Evolutionary conservation across 2,797 vertebrate species (phyloP).

Genomic region (Oreochromis grahami): DNA sequence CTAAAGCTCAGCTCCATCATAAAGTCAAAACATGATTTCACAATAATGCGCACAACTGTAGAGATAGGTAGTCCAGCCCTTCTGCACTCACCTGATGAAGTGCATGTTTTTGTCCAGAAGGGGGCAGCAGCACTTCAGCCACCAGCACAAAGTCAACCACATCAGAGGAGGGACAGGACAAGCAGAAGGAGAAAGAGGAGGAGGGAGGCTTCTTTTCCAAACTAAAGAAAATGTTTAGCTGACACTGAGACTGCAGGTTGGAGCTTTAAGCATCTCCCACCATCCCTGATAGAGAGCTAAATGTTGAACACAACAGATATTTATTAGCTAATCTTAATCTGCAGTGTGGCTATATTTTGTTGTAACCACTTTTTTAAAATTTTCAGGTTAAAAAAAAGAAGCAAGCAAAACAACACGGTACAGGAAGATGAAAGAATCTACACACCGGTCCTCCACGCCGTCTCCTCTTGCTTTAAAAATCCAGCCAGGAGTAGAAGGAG

Average conservation of each 20-base stretch:
- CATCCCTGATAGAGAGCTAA: background rate
- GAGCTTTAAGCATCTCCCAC: background rate
- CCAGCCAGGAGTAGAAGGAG: background rate
- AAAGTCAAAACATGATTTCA: background rate
- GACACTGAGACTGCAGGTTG: constrained; percentile 72
- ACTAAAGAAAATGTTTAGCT: constrained; percentile 95
- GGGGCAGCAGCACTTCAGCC: constrained; percentile 71
- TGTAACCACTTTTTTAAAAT: background rate
- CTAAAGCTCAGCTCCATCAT: background rate
- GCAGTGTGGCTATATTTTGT: background rate
- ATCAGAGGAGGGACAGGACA: constrained; percentile 75
- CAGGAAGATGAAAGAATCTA: background rate
- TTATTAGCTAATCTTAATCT: background rate
- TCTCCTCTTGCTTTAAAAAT: background rate
- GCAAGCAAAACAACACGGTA: constrained; percentile 37
- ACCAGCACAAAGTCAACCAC: constrained; percentile 70
- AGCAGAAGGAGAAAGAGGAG: constrained; percentile 47
- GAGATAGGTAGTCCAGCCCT: background rate
- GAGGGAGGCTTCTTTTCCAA: constrained; percentile 89
- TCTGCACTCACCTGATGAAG: background rate
- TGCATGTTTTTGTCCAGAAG: constrained; percentile 84
- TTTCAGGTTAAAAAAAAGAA: constrained; percentile 72
- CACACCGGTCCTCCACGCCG: background rate
- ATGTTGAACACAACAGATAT: background rate
- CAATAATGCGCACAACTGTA: background rate